phyloP scores from a whole-genome alignment of 2,113 vertebrate genomes.

The Brachyhypopomus occidentalis region DNA sequence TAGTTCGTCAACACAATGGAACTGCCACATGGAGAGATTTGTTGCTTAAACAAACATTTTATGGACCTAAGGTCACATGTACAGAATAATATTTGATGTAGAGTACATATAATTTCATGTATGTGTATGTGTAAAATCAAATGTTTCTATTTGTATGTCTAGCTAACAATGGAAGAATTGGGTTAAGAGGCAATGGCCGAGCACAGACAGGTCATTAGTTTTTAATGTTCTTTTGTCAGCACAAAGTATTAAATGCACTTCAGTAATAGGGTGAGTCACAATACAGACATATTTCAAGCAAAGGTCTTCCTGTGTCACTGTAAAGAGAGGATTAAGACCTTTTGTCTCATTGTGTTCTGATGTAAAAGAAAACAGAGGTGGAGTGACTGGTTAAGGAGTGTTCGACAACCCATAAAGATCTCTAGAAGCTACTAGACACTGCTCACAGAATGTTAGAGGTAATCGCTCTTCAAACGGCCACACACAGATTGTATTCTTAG shows the following conservation, averaged over 20 bases:
- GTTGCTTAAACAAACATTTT: neutral
- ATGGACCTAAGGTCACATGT: neutral
- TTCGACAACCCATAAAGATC: neutral
- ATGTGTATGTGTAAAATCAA: constrained; percentile 3
- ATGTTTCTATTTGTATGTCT: neutral
- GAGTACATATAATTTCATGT: neutral
- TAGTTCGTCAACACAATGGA: neutral
- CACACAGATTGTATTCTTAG: neutral
- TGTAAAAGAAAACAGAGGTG: neutral
- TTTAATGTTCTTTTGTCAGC: constrained; percentile 6
- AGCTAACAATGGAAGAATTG: neutral
- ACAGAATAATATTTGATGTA: neutral
- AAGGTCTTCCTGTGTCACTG: constrained; percentile 6
- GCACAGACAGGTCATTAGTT: constrained; percentile 16
- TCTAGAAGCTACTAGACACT: neutral
- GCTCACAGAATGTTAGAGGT: neutral
- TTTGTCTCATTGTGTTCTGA: neutral
- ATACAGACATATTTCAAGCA: neutral
- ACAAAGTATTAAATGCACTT: constrained; percentile 36
- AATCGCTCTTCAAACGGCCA: neutral
- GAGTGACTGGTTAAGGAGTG: neutral
- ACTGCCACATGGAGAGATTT: neutral
- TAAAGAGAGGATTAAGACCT: constrained; percentile 11
- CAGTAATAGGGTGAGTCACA: constrained; percentile 27
- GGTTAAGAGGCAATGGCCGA: neutral